phyloP scores from a whole-genome alignment of 1,140 invertebrate genomes.

The Pantala flavescens region DNA sequence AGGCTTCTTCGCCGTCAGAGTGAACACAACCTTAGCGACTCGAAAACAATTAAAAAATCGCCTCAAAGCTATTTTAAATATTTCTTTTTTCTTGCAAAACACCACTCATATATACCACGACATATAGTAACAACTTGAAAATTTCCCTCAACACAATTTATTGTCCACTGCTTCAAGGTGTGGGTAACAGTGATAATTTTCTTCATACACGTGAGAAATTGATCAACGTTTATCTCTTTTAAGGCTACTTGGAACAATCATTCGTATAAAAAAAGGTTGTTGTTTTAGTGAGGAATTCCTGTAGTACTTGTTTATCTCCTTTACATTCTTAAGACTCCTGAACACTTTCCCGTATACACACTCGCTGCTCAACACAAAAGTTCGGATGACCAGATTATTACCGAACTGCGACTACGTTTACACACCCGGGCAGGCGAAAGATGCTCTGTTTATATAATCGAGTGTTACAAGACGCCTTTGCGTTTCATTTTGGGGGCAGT shows the following conservation, averaged over 20 bases:
- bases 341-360: conserved; percentile 9
- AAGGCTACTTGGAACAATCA: conserved; percentile 5
- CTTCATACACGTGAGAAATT: conserved; percentile 9
- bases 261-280: conserved; percentile 2
- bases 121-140: conserved; percentile 23
- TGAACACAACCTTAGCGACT: conserved; percentile 14
- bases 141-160: conserved; percentile 23
- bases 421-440: neutral
- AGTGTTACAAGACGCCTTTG: neutral
- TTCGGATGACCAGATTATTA: neutral
- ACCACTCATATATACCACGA: conserved; percentile 18
- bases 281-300: neutral
- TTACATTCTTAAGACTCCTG: neutral
- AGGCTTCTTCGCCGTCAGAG: conserved; percentile 14
- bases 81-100: conserved; percentile 14
- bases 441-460: neutral
- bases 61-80: conserved; percentile 13
- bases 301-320: neutral
- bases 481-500: neutral
- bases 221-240: neutral
- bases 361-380: neutral
- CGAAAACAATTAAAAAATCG: conserved; percentile 10
- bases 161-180: conserved; percentile 22
- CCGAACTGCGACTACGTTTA: neutral
- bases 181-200: conserved; percentile 19